A percentile compares a stretch with the other conserved stretches of the same genome.
Evolutionary conservation across 1,140 invertebrate species (phyloP).

Genomic region (Drosophila miranda): DNA sequence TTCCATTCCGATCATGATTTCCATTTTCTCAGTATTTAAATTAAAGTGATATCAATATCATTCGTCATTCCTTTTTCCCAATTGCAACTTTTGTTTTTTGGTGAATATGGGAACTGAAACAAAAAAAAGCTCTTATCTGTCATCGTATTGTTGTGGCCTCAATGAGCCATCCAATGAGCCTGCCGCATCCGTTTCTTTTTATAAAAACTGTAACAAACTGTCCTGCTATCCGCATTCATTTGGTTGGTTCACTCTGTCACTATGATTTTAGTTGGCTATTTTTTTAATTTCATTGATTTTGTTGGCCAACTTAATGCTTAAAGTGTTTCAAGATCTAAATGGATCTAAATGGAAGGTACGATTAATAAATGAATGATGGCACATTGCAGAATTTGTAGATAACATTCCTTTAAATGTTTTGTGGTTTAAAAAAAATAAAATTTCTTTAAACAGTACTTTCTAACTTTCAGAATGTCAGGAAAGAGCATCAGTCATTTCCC

Average conservation of each 20-base stretch:
- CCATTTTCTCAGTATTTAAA: not conserved
- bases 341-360: too few relatives aligned
- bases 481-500: not conserved
- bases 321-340: not conserved
- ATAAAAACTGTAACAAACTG: conserved; percentile 36
- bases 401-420: too few relatives aligned
- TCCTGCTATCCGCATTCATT: conserved; percentile 4
- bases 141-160: conserved; percentile 43
- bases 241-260: not conserved
- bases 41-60: not conserved
- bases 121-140: conserved; percentile 45
- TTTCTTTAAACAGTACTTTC: not conserved
- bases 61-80: not conserved
- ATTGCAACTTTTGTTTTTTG: not conserved
- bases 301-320: not conserved
- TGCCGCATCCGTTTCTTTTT: conserved; percentile 7
- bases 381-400: too few relatives aligned
- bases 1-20: not conserved
- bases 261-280: too few relatives aligned
- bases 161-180: conserved; percentile 48
- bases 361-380: too few relatives aligned
- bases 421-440: not conserved
- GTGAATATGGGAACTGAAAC: not conserved
- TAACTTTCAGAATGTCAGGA: not conserved
- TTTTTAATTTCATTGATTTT: not conserved